Conservation (phyloP, 2,888 invertebrate genomes). For the Tethea ocularis region DNA sequence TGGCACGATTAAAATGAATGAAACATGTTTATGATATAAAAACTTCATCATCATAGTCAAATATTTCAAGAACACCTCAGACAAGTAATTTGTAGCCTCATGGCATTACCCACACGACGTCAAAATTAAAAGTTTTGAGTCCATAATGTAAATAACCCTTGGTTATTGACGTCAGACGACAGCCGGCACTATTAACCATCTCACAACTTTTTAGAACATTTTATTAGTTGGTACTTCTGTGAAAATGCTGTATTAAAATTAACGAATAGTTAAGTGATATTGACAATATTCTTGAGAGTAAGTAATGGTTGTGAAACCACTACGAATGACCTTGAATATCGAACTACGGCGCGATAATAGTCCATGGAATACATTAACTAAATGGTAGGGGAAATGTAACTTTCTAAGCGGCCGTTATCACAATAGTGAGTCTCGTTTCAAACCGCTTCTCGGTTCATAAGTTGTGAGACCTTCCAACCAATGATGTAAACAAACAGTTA, state of each 20-base stretch:
- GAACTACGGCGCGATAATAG: conserved; percentile 52
- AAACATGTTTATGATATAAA: not conserved
- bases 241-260: not conserved
- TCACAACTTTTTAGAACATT: not conserved
- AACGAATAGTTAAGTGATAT: not conserved
- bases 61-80: not conserved
- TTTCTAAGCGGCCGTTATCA: conserved; percentile 63
- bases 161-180: conserved; percentile 7
- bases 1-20: not conserved
- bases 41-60: not conserved
- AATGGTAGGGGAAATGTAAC: conserved; percentile 63
- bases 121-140: not conserved
- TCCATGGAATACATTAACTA: conserved; percentile 54
- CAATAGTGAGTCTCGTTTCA: conserved; percentile 27
- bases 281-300: conserved; percentile 9
- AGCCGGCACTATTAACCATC: not conserved
- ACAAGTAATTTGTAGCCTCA: not conserved
- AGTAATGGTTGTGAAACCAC: conserved; percentile 28
- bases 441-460: conserved; percentile 48
- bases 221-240: not conserved
- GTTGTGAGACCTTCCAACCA: conserved; percentile 19
- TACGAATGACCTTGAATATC: conserved; percentile 58
- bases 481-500: conserved; percentile 14
- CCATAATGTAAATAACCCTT: not conserved
- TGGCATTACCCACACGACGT: not conserved